phyloP scores from a whole-genome alignment of 2,888 invertebrate species.

The Synanthedon tipuliformis region DNA sequence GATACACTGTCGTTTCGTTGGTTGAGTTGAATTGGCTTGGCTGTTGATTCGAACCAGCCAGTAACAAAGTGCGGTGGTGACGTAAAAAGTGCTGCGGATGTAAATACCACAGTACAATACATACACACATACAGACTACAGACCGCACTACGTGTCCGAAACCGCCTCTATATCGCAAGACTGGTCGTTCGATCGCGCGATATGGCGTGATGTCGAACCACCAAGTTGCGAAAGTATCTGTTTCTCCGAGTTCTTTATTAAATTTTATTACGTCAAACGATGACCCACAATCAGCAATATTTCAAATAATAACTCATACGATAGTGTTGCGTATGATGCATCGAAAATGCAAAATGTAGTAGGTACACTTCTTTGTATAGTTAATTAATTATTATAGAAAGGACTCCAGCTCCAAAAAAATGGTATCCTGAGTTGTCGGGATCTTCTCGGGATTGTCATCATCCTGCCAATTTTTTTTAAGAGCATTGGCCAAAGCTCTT shows the following conservation, averaged over 20 bases:
- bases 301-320: too few relatives aligned
- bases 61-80: constrained; percentile 26
- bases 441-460: too few relatives aligned
- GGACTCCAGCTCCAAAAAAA: too few relatives aligned
- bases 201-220: constrained; percentile 56
- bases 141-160: background rate
- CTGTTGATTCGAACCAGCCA: constrained; percentile 12
- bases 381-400: too few relatives aligned
- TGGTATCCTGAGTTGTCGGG: too few relatives aligned
- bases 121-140: background rate
- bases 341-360: too few relatives aligned
- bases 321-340: too few relatives aligned
- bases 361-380: too few relatives aligned
- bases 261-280: too few relatives aligned
- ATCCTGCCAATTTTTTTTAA: too few relatives aligned
- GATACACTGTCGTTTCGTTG: constrained; percentile 24
- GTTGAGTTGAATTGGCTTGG: constrained; percentile 6
- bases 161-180: background rate
- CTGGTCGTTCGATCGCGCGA: constrained; percentile 36
- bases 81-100: constrained; percentile 24
- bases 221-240: constrained; percentile 47
- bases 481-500: too few relatives aligned
- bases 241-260: background rate
- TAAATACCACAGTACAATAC: constrained; percentile 11
- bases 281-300: too few relatives aligned